These are phyloP conservation scores for Augochlora pura DNA, from an alignment of 1,140 invertebrate genomes.

Conservation along the genomic window DNA sequence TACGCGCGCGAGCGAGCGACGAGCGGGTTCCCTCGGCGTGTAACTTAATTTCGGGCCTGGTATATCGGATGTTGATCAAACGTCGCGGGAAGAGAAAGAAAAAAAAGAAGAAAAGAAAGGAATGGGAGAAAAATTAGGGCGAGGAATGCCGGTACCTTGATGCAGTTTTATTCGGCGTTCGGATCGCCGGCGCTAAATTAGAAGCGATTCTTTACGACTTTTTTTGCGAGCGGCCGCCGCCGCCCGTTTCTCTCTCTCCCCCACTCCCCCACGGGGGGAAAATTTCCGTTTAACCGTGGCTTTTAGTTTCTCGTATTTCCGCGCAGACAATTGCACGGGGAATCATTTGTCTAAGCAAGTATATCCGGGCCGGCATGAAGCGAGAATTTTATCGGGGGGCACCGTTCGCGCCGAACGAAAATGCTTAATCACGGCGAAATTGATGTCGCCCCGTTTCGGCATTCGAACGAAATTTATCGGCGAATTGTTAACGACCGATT, in stretches of 20 bases:
- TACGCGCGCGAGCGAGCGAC: too few species aligned
- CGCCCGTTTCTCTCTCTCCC: too few species aligned
- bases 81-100: background rate
- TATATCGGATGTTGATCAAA: conserved; percentile 24
- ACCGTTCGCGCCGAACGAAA: background rate
- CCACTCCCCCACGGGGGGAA: too few species aligned
- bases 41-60: conserved; percentile 29
- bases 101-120: too few species aligned
- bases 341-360: conserved; percentile 7
- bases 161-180: conserved; percentile 9
- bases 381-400: background rate
- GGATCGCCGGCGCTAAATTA: conserved; percentile 16
- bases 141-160: background rate
- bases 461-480: too few species aligned
- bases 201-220: conserved; percentile 1
- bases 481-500: too few species aligned
- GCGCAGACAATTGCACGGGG: conserved; percentile 4
- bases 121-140: conserved; percentile 5
- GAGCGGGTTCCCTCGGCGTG: background rate
- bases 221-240: background rate
- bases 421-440: background rate
- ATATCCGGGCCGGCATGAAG: too few species aligned
- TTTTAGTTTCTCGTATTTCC: background rate
- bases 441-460: background rate
- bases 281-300: conserved; percentile 23